Evolutionary conservation across 2,888 invertebrate genomes (phyloP), one percentile per base, ranked within the genome.

Genomic region (Andrena bicolor): DNA sequence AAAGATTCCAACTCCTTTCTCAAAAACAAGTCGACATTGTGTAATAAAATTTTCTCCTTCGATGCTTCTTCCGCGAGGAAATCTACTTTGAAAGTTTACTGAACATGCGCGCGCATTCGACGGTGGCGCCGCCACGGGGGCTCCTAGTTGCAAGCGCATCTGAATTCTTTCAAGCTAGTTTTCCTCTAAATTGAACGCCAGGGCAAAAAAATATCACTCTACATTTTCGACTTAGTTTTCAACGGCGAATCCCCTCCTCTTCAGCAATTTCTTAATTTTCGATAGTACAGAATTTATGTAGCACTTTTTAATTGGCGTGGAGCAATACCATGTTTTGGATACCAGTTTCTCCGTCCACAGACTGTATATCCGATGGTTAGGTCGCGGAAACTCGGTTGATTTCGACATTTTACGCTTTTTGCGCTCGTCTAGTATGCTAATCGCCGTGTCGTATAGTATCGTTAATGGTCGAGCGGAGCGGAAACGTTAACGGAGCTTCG

Each of bases 381-480:
- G 16, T 10, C 65, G 73, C 10, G 32, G 48, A 26, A 26, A 48
- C 51, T 35, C 63, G 61, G 26, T 32, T 53, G 68, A 68, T 77
- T 32, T 13, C 49, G 23, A 51, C 56, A 49, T 66, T 78, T 79
- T 73, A 73, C 75, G 69, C 58, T 82, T 79, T 79, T 60, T 64
- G 41, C 69, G n/a, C 56, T 75, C 56, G 72, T 81, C 63, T 68
- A 64, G 71, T 68, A 78, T 74, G 77, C 56, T 85, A 85, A 85
- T 78, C 74, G 53, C 53, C 13, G 68, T 65, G 72, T 78, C 76
- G 74, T 78, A 65, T 77, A 56, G 48, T 69, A 82, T 76, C 85
- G 82, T 85, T 85, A 85, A 79, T 79, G 72, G 56, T 68, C 78
- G 48, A 61, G n/a, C 70, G 28, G 26, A 60, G 70, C 74, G 80